A percentile compares a stretch with the other conserved stretches of the same genome.
Evolutionary conservation across 2,113 vertebrate genomes (phyloP).

Genomic region (Podocnemis expansa): DNA sequence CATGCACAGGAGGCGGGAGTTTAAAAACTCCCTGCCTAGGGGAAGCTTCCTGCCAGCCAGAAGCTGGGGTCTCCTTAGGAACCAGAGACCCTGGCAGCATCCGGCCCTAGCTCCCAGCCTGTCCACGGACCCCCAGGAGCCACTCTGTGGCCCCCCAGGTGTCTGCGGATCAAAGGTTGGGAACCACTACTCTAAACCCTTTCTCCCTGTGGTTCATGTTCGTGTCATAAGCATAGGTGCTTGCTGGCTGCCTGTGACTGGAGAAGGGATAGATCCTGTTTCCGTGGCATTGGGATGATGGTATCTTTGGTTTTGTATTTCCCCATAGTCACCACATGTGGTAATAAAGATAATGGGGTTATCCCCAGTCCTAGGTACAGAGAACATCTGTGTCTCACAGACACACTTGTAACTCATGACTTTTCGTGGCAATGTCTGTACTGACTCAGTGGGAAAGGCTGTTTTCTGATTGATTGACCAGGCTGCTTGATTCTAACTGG

Average conservation of each 20-base stretch:
- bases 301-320: not conserved
- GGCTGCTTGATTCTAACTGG: not conserved
- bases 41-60: no score
- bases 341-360: no score
- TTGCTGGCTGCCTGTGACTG: not conserved
- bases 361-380: not conserved
- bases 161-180: no score
- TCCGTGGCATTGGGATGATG: not conserved
- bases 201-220: not conserved
- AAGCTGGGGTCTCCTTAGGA: no score
- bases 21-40: no score
- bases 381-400: not conserved
- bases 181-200: not conserved
- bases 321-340: not conserved
- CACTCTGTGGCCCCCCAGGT: no score
- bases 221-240: not conserved
- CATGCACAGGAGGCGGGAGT: no score
- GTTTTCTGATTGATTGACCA: not conserved
- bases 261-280: not conserved
- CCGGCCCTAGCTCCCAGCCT: no score
- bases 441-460: accelerated
- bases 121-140: no score
- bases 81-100: no score
- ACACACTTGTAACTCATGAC: not conserved
- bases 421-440: accelerated